Conservation (phyloP, 2,888 invertebrate species). For the Metacarcinus magister region DNA sequence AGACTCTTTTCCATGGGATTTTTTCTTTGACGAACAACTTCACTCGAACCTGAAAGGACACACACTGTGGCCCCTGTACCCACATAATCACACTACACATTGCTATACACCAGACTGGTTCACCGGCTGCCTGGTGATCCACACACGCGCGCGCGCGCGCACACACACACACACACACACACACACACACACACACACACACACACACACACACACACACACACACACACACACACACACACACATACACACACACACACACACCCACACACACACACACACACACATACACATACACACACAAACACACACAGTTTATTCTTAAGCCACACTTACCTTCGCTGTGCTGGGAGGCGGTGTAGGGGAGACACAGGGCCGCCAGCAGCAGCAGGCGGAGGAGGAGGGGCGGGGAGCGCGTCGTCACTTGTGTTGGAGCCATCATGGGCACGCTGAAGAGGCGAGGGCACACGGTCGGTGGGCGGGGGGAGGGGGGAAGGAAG, state of each 20-base stretch:
- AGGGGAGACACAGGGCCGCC: slow-evolving; percentile 28
- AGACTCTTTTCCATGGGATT: not conserved
- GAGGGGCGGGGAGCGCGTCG: not conserved
- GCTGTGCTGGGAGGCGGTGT: not conserved
- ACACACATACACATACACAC: no score
- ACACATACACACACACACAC: no score
- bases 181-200: no score
- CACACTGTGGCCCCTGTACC: not conserved
- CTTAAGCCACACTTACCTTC: not conserved
- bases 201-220: no score
- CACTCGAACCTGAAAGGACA: not conserved
- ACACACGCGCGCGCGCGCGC: not conserved
- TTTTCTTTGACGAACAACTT: not conserved
- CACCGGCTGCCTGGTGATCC: not conserved
- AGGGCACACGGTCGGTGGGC: not conserved
- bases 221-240: no score
- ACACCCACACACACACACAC: no score
- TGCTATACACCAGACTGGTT: not conserved
- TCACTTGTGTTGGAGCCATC: slow-evolving; percentile 3
- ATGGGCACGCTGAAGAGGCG: not conserved
- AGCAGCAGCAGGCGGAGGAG: not conserved
- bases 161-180: no score
- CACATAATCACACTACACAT: not conserved
- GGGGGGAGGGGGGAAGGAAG: not conserved
- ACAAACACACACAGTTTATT: not conserved